These are phyloP conservation scores for Belgica antarctica DNA, from an alignment of 2,888 invertebrate genomes.

Conservation along the genomic window DNA sequence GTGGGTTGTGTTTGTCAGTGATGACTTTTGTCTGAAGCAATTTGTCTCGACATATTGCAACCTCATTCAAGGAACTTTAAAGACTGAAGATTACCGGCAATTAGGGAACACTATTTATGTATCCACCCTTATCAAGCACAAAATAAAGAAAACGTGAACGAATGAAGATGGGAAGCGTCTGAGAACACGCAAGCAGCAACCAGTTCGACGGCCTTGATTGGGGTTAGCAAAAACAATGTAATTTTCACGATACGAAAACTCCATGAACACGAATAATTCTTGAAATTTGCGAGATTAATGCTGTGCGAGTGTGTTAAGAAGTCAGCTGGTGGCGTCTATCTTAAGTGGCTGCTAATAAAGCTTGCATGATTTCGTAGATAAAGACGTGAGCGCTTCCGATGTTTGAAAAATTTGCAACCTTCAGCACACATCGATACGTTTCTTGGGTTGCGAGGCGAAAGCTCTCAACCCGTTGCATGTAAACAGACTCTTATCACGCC, in stretches of 20 bases:
- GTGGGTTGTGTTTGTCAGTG: too few species aligned
- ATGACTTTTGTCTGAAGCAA: too few species aligned
- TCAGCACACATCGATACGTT: background rate
- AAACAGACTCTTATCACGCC: conserved; percentile 6
- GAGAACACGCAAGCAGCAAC: conserved; percentile 11
- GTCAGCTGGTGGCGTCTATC: background rate
- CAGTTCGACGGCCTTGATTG: background rate
- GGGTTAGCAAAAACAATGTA: conserved; percentile 13
- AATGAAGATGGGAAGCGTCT: conserved; percentile 3
- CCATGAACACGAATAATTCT: too few species aligned
- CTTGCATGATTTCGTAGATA: too few species aligned
- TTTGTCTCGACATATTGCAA: too few species aligned
- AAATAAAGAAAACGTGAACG: background rate
- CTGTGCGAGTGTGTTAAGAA: background rate
- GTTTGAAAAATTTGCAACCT: background rate
- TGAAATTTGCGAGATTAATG: background rate
- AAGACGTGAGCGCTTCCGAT: too few species aligned
- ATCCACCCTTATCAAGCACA: too few species aligned
- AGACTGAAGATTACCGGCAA: too few species aligned
- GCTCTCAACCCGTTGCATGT: too few species aligned
- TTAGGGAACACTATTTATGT: too few species aligned
- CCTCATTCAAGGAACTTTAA: too few species aligned
- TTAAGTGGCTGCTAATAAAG: background rate
- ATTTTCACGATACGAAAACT: too few species aligned
- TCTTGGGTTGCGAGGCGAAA: background rate